These are phyloP conservation scores for Neolamprologus falcicula DNA, from an alignment of 2,113 vertebrate species.

Conservation along the genomic window DNA sequence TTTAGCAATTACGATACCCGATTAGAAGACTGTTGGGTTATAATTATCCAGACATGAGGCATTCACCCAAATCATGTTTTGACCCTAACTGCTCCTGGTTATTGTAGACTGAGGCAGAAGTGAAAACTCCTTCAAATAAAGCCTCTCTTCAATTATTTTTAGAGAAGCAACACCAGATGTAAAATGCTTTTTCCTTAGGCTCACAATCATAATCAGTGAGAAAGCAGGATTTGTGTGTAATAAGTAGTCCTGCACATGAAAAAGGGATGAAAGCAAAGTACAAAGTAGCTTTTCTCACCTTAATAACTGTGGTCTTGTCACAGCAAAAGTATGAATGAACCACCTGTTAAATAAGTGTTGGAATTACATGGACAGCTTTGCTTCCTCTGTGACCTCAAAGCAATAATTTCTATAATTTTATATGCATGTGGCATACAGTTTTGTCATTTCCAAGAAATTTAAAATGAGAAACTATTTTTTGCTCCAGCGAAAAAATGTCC, in stretches of 20 bases:
- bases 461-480: not conserved
- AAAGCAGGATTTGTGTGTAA: not conserved
- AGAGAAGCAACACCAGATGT: not conserved
- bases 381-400: not conserved
- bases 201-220: not conserved
- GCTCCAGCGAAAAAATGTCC: not conserved
- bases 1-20: not conserved
- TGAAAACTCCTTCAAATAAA: not conserved
- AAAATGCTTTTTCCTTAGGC: not conserved
- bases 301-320: not conserved
- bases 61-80: not conserved
- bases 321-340: not conserved
- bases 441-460: not conserved
- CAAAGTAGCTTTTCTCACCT: not conserved
- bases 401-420: not conserved
- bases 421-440: not conserved
- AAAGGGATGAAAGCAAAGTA: not conserved
- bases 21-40: not conserved
- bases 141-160: not conserved
- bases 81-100: not conserved
- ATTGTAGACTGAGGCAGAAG: not conserved
- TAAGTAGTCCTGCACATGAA: not conserved
- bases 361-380: not conserved
- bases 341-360: not conserved
- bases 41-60: not conserved